These are phyloP conservation scores for Brienomyrus longianalis DNA, from an alignment of 2,113 vertebrate species.

Conservation along the genomic window DNA sequence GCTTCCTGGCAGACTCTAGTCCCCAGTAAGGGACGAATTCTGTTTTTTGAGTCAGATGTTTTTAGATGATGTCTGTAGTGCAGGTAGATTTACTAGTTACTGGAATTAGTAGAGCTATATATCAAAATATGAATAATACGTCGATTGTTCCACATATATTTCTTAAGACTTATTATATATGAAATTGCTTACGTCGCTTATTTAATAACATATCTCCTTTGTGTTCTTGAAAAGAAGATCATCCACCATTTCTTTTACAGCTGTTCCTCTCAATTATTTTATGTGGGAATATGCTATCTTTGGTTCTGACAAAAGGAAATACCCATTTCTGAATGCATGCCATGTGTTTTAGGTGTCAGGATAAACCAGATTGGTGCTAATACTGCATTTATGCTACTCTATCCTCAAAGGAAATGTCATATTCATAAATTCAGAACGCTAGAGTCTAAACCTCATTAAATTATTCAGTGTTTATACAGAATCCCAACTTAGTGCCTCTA, in stretches of 20 bases:
- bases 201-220: too few species aligned
- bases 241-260: not conserved
- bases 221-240: too few species aligned
- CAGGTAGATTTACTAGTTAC: not conserved
- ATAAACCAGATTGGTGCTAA: not conserved
- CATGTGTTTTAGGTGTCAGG: not conserved
- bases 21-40: not conserved
- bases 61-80: not conserved
- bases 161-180: not conserved
- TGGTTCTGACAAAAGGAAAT: not conserved
- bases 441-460: not conserved
- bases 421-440: not conserved
- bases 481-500: not conserved
- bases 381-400: not conserved
- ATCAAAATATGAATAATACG: not conserved
- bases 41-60: not conserved
- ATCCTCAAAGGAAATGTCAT: not conserved
- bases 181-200: too few species aligned
- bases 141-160: not conserved
- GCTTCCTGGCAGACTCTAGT: not conserved
- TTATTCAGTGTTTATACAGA: not conserved
- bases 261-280: not conserved
- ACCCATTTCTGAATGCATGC: not conserved
- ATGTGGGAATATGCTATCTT: not conserved
- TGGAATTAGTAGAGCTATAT: not conserved